phyloP scores from a whole-genome alignment of 1,140 invertebrate species.

The Drosophila lowei region DNA sequence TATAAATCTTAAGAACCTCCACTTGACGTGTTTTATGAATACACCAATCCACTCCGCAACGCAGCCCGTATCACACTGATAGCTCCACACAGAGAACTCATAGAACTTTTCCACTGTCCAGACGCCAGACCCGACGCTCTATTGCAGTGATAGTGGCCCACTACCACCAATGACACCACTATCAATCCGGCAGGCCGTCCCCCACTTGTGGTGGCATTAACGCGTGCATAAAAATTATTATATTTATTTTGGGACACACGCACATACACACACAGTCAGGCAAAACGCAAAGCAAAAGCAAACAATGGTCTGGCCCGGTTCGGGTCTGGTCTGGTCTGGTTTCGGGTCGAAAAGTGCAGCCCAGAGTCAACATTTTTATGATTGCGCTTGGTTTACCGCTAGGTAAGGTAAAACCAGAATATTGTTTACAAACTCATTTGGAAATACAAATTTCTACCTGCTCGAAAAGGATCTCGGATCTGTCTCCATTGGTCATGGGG shows the following conservation, averaged over 20 bases:
- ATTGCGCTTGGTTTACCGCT: slow-evolving; percentile 39
- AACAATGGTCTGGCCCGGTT: slow-evolving; percentile 3
- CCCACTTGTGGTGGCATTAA: background rate
- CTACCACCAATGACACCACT: background rate
- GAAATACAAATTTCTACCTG: background rate
- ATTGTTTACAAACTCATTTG: slow-evolving; percentile 33
- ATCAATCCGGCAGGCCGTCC: slow-evolving; percentile 6
- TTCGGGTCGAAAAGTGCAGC: slow-evolving; percentile 28
- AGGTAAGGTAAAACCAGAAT: slow-evolving; percentile 12
- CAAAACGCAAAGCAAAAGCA: background rate
- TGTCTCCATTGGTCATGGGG: no score
- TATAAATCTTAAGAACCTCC: no score
- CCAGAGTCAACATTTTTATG: slow-evolving; percentile 73
- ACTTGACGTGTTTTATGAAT: slow-evolving; percentile 15
- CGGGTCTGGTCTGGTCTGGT: slow-evolving; percentile 8
- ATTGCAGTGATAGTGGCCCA: no score
- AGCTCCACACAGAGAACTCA: slow-evolving; percentile 9
- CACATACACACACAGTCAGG: background rate
- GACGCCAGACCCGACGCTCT: no score
- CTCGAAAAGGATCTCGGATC: background rate
- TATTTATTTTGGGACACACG: slow-evolving; percentile 28
- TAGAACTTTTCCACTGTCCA: slow-evolving; percentile 37
- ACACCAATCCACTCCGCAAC: slow-evolving; percentile 22
- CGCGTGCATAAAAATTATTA: slow-evolving; percentile 45
- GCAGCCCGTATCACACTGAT: slow-evolving; percentile 24